These are phyloP conservation scores for Drosophila sulfurigaster DNA, from an alignment of 1,140 invertebrate genomes.

Conservation along the genomic window DNA sequence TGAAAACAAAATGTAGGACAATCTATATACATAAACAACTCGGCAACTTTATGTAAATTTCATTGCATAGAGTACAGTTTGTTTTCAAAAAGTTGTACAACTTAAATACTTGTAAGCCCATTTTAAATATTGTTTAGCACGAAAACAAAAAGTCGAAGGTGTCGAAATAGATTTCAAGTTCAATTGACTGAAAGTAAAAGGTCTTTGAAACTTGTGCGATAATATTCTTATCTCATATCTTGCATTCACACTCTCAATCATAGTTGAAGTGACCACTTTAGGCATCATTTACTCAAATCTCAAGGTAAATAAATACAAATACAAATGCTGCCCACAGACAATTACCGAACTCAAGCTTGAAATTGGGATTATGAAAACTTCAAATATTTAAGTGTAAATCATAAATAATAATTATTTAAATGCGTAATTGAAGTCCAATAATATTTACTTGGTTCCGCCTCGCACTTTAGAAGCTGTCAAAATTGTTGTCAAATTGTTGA, in stretches of 20 bases:
- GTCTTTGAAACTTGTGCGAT: neutral
- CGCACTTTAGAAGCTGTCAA: slow-evolving; percentile 59
- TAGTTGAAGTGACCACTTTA: slow-evolving; percentile 18
- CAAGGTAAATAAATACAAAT: slow-evolving; percentile 36
- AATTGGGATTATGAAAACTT: slow-evolving; percentile 25
- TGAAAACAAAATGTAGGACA: neutral
- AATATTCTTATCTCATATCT: slow-evolving; percentile 14
- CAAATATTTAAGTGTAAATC: slow-evolving; percentile 66
- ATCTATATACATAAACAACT: no score
- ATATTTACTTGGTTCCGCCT: slow-evolving; percentile 48
- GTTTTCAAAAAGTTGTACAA: slow-evolving; percentile 1
- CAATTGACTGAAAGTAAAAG: slow-evolving; percentile 3
- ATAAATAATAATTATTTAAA: slow-evolving; percentile 59
- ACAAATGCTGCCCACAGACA: slow-evolving; percentile 28
- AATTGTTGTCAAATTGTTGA: slow-evolving; percentile 48
- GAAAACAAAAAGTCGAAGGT: neutral
- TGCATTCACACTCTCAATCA: slow-evolving; percentile 24
- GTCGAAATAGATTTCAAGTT: neutral
- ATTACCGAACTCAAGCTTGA: slow-evolving; percentile 13
- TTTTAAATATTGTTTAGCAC: neutral
- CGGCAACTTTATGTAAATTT: no score
- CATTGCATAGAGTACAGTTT: neutral
- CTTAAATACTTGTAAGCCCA: neutral
- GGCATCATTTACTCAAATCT: slow-evolving; percentile 8
- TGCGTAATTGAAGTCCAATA: slow-evolving; percentile 56